Evolutionary conservation across 2,113 vertebrate species (phyloP).

Genomic region (Poecile atricapillus): DNA sequence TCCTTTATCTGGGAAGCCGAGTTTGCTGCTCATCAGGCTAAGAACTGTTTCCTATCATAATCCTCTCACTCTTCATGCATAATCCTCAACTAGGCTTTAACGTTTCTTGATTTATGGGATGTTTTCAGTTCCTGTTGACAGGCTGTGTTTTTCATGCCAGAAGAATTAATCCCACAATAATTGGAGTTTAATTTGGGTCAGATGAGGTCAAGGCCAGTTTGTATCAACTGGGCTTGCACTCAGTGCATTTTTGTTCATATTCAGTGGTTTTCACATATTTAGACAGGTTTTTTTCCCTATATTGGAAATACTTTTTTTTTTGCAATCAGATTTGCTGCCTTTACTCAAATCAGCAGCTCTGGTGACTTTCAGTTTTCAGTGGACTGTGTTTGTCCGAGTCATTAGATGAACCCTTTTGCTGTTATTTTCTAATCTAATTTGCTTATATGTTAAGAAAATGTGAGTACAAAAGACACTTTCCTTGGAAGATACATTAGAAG

Average conservation of each 20-base stretch:
- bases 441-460: background rate
- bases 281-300: background rate
- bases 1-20: constrained; percentile 26
- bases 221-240: background rate
- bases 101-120: constrained; percentile 18
- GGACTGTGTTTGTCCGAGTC: background rate
- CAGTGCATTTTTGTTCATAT: background rate
- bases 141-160: constrained; percentile 26
- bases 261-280: background rate
- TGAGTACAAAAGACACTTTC: background rate
- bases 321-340: background rate
- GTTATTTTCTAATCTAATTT: background rate
- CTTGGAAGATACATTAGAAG: background rate
- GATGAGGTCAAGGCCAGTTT: background rate
- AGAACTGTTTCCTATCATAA: constrained; percentile 20
- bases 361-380: background rate
- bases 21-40: constrained; percentile 33
- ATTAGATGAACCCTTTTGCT: background rate
- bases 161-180: constrained; percentile 1
- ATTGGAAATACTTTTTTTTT: background rate
- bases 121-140: constrained; percentile 29
- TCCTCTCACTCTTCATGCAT: constrained; percentile 23
- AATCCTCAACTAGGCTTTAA: constrained; percentile 24
- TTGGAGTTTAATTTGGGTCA: constrained; percentile 11
- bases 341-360: background rate